Conservation (phyloP, 2,113 vertebrate species). For the Clarias magur region DNA sequence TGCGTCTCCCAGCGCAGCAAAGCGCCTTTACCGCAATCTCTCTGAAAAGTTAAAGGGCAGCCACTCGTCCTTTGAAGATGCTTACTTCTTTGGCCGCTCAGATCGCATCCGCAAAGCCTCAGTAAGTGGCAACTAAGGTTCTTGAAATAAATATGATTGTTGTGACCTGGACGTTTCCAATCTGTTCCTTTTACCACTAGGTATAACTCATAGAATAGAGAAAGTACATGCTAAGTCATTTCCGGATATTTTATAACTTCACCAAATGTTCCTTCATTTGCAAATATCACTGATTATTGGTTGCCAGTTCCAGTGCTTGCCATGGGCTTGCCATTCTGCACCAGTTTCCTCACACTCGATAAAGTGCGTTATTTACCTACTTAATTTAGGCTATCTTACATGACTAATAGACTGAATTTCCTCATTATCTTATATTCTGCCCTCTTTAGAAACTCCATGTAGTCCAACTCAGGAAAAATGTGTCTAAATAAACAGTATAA, state of each 20-base stretch:
- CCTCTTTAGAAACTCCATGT: background rate
- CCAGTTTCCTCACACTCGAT: background rate
- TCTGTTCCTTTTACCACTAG: background rate
- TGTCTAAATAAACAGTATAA: background rate
- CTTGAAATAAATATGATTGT: background rate
- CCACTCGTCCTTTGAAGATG: constrained; percentile 90
- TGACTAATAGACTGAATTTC: background rate
- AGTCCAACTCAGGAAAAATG: background rate
- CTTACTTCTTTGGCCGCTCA: constrained; percentile 83
- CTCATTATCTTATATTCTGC: background rate
- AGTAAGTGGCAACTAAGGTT: constrained; percentile 61
- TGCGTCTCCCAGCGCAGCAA: constrained; percentile 89
- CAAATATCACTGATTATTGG: constrained; percentile 47
- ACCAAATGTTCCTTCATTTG: background rate
- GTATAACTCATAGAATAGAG: background rate
- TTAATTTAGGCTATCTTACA: background rate
- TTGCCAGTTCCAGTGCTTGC: constrained; percentile 10
- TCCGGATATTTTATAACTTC: background rate
- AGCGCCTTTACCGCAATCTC: constrained; percentile 92
- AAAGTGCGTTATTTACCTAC: no score
- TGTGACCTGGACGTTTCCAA: background rate
- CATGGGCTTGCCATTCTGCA: background rate
- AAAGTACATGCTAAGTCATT: background rate
- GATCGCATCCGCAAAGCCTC: constrained; percentile 89
- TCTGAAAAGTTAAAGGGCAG: constrained; percentile 93